Percentiles rank a stretch among this genome's conserved stretches.
Conservation (phyloP, 2,113 vertebrate species). For the Python bivittatus region DNA sequence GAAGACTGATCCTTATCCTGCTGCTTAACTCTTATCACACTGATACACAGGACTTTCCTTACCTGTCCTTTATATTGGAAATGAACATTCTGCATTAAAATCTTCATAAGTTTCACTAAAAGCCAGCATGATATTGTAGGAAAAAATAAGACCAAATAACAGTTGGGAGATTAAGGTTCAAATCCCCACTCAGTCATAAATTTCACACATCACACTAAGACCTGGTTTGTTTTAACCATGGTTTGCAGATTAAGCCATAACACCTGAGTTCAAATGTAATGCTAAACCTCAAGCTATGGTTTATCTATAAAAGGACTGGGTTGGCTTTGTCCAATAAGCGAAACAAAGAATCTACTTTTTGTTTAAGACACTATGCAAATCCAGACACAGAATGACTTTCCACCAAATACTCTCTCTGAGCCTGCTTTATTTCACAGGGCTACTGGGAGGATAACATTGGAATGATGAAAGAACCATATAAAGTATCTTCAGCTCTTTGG, state of each 20-base stretch:
- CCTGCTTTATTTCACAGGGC: background rate
- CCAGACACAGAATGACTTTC: background rate
- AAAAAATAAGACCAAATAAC: background rate
- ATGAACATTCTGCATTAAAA: background rate
- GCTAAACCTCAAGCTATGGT: background rate
- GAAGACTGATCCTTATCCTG: background rate
- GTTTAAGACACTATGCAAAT: background rate
- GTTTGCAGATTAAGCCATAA: background rate
- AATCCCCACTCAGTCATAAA: background rate
- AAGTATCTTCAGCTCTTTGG: background rate
- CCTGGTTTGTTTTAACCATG: background rate
- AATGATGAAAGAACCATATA: background rate
- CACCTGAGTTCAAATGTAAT: background rate
- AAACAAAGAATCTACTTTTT: background rate
- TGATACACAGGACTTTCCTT: background rate
- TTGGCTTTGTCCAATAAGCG: background rate
- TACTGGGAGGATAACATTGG: background rate
- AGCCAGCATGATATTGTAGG: background rate
- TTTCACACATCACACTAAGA: background rate
- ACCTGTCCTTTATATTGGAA: background rate
- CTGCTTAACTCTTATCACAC: background rate
- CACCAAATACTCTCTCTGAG: background rate
- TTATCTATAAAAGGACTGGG: background rate
- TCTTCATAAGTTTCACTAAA: background rate
- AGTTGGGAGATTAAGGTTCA: background rate